Conservation (phyloP, 2,113 vertebrate species). For the Xenotilapia longispinis region DNA sequence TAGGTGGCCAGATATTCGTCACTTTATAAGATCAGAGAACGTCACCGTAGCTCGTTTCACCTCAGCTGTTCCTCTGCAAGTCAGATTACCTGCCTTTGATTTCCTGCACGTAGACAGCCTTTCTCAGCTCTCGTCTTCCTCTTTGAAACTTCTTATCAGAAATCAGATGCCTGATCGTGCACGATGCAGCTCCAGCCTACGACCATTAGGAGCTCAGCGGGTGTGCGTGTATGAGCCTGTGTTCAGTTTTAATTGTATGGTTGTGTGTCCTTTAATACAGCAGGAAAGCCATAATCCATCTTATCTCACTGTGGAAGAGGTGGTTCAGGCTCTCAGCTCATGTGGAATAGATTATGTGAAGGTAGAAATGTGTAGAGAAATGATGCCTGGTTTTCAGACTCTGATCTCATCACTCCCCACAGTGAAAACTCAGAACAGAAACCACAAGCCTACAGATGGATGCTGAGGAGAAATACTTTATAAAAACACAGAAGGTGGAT, state of each 20-base stretch:
- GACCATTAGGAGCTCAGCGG: neutral
- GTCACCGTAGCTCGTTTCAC: neutral
- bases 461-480: neutral
- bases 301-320: neutral
- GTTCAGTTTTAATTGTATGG: neutral
- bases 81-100: slow-evolving; percentile 29
- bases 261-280: neutral
- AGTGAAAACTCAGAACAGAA: neutral
- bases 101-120: neutral
- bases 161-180: neutral
- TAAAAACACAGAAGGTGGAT: neutral
- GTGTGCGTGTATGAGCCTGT: neutral
- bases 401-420: neutral
- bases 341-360: neutral
- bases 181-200: neutral
- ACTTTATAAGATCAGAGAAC: neutral
- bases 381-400: neutral
- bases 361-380: neutral
- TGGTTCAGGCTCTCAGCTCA: neutral
- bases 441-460: neutral
- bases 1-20: neutral
- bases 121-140: neutral
- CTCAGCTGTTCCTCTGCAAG: neutral
- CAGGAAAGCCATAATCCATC: neutral
- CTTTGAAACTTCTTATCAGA: slow-evolving; percentile 1